Base-by-base conservation (phyloP, 2,797 vertebrate genomes). In the Falco concolor region DNA sequence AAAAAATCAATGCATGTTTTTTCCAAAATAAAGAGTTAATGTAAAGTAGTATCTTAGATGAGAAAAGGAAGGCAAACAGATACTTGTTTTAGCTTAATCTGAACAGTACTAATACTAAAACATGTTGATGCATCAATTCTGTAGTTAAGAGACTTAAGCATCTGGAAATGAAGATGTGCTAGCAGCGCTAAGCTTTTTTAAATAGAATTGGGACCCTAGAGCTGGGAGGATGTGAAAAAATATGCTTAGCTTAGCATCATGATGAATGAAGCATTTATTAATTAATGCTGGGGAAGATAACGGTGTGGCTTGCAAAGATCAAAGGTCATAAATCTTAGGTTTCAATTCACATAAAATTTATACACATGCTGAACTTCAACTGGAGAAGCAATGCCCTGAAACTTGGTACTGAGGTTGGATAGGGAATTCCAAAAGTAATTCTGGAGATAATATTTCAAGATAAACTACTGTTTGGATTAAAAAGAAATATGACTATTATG, bases 191-290 rank as follows among this genome's bases (percentile, higher is more conserved):
- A 92, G 32, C 1, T 90, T 84, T 72, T 76, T 76, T 59, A 2
- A 50, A 59, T 50, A 80, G 36, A 67, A 70, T 49, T 65, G 42
- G 27, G 20, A 49, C 75, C 76, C 22, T 81, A 50, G 30, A 81
- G 24, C 34, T 84, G 27, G 11, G 23, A 91, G 38, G 8, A 61
- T 49, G 9, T 64, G 50, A 81, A 85, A 96, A 84, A 79, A 67
- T 24, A 34, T 73, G 50, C 77, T 87, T 90, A 53, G 8, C 38
- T 78, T 90, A 84, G 14, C 47, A 82, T 87, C 12, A 21, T 87
- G 77, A 84, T 68, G 57, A 76, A 92, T 70, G n/a, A 90, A 93
- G 8, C 52, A 52, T 84, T 82, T 73, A 87, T 92, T 93, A 92
- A 82, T 91, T 93, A 94, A 59, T 91, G 32, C 67, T 83, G 80